These are phyloP conservation scores for Cryptocheilus praepositus DNA, from an alignment of 2,888 invertebrate species.

Conservation along the genomic window DNA sequence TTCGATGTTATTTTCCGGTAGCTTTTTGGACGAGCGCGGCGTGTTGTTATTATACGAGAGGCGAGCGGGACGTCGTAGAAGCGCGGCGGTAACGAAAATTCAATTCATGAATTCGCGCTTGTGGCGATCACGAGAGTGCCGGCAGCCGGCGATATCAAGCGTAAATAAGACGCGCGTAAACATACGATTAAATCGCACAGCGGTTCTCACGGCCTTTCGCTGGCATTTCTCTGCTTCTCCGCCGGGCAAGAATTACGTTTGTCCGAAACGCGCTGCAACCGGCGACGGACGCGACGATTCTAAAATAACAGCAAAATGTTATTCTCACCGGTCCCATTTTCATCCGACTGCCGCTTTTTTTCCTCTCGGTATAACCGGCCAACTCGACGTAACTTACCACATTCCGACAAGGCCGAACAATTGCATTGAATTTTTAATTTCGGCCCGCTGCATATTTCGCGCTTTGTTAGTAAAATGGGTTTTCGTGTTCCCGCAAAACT, in stretches of 20 bases:
- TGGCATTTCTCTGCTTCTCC: too few relatives aligned
- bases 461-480: neutral
- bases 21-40: conserved; percentile 19
- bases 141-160: conserved; percentile 25
- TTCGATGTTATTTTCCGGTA: conserved; percentile 28
- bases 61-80: conserved; percentile 20
- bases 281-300: too few relatives aligned
- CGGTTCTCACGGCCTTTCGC: conserved; percentile 8
- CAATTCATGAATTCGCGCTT: conserved; percentile 39
- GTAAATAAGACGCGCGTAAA: conserved; percentile 38
- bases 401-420: neutral
- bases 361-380: too few relatives aligned
- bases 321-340: too few relatives aligned
- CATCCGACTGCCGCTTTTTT: too few relatives aligned
- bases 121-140: conserved; percentile 28
- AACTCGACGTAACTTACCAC: too few relatives aligned
- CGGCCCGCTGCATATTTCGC: too few relatives aligned
- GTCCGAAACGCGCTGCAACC: too few relatives aligned
- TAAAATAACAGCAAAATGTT: too few relatives aligned
- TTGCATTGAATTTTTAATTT: neutral
- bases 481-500: neutral
- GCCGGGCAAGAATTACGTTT: neutral
- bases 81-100: conserved; percentile 30
- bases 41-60: conserved; percentile 20
- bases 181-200: conserved; percentile 33